Percentiles rank a stretch among this genome's conserved stretches.
These are phyloP conservation scores for Cactoblastis cactorum DNA, from an alignment of 2,888 invertebrate genomes.

Conservation along the genomic window DNA sequence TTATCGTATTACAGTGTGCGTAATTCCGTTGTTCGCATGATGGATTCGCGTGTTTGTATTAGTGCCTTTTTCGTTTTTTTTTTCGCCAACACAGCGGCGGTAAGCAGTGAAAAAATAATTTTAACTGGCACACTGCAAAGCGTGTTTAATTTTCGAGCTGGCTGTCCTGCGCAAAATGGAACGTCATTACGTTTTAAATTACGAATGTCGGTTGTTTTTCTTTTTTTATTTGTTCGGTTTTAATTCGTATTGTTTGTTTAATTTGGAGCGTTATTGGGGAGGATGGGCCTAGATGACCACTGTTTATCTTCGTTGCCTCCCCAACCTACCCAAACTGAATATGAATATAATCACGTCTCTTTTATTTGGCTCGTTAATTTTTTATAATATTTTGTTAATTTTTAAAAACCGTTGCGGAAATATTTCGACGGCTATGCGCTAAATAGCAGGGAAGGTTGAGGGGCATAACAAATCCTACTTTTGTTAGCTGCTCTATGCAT, in stretches of 20 bases:
- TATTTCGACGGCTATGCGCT: no score
- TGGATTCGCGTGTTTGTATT: slow-evolving; percentile 72
- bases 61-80: slow-evolving; percentile 70
- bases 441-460: no score
- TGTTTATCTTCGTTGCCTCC: neutral
- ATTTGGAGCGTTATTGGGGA: slow-evolving; percentile 36
- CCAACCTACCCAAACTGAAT: no score
- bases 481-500: no score
- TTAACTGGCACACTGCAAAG: slow-evolving; percentile 75
- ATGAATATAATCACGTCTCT: no score
- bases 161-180: slow-evolving; percentile 72
- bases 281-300: slow-evolving; percentile 8
- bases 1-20: slow-evolving; percentile 43
- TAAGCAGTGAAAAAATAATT: slow-evolving; percentile 75
- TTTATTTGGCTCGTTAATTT: no score
- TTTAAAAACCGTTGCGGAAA: no score
- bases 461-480: no score
- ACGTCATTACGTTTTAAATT: slow-evolving; percentile 78
- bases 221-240: slow-evolving; percentile 58
- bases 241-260: slow-evolving; percentile 65
- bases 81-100: slow-evolving; percentile 65
- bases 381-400: no score
- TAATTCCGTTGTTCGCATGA: slow-evolving; percentile 66
- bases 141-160: slow-evolving; percentile 77
- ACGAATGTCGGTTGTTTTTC: slow-evolving; percentile 66